Base-by-base conservation (phyloP, 2,113 vertebrate genomes). In the Zootoca vivipara region DNA sequence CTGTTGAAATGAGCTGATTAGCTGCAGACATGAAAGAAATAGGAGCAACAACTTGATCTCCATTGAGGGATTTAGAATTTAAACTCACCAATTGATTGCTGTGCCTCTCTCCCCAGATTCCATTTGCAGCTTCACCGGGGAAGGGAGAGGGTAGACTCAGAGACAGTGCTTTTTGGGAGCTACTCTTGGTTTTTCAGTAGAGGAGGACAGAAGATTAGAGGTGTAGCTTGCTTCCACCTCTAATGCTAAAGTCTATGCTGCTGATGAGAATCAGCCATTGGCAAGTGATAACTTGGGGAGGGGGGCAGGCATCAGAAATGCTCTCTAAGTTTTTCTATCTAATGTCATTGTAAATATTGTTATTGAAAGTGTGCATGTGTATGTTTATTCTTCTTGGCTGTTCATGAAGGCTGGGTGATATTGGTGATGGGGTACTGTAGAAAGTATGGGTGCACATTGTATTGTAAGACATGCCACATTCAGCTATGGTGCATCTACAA, bases 11-110 rank as follows among this genome's bases (percentile, higher is more conserved):
- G 62, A 92, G 26, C 85, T 42, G 22, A 81, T 93, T 92, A 91
- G 2, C 26, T 83, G 2, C 65, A 72, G 69, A 89, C 62, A 88
- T 85, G 40, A 94, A 89, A 92, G 7, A 20, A 93, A 77, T 58
- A 10, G 79, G 74, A 93, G 26, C 82, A 65, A 83, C 6, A 28
- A 72, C 28, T 80, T 89, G n/a, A 87, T 90, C 91, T 86, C 72
- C 81, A 93, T 78, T 0, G n/a, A 93, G 75, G 20, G 83, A 85
- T 91, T 94, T 92, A 87, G 82, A 90, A 95, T 83, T 79, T 93
- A 92, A 90, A 35, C 0, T 0, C 85, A 83, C 83, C 91, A 46
- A 87, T 93, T 92, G 42, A 62, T 73, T 84, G 56, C 75, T 73
- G 15, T 85, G 40, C 85, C 72, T 28, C 58, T 28, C 24, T 52